Base-by-base conservation (phyloP, 2,797 vertebrate species). In the Melopsittacus undulatus region DNA sequence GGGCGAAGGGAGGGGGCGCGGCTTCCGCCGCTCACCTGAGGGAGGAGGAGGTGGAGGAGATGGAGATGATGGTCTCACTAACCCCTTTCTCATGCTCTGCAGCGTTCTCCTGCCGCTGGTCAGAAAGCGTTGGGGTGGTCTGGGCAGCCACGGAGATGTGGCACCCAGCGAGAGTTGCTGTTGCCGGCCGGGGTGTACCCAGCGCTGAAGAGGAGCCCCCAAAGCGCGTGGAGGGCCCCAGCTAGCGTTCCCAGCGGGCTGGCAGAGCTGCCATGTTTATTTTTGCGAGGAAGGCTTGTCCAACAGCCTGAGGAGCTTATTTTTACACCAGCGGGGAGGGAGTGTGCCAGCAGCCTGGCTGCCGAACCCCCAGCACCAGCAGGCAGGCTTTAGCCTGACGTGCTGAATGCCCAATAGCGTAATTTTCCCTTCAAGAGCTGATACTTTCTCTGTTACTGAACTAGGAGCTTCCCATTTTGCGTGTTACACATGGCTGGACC, bases 401-500 rank as follows among this genome's bases (percentile, higher is more conserved):
- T 1, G 45, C 52, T 34, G 3, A 49, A 40, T 0, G 10, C 72
- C 43, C 4, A 1, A 2, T 4, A 0, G 3, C 8, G 6, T 32
- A 11, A 10, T 76, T 66, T 82, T 21, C 52, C 48, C 26, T 74
- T 67, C 18, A 2, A 8, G 62, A 30, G 4, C 0, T 24, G 67
- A 45, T 23, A 6, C 21, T 76, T 78, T 30, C 29, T 46, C 45
- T 3, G 23, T 5, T 34, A 3, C 24, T 34, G 34, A 14, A 1
- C 19, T 16, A 3, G 16, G 46, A 66, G n/a, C 38, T 62, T 42
- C 46, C 29, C 23, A 1, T 79, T 45, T 52, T 7, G 7, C 2
- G 0, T 9, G 27, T 63, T 48, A 2, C 6, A 2, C 12, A 0
- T 6, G 61, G 46, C 13, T 1, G 46, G 21, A 23, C 26, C 36